phyloP scores from a whole-genome alignment of 2,797 vertebrate species.

The Crotalus adamanteus region DNA sequence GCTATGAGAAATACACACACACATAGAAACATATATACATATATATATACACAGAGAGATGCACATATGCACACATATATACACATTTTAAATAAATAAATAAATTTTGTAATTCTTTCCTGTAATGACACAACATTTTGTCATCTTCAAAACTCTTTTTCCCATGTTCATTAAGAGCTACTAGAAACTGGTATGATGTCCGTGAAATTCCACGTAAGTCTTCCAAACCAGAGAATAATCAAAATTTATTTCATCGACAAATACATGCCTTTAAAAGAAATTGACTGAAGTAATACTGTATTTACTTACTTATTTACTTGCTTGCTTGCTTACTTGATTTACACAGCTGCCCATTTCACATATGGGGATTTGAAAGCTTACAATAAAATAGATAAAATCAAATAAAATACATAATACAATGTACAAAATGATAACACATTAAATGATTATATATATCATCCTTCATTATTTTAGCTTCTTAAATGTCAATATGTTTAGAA shows the following conservation, averaged over 20 bases:
- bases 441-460: not conserved
- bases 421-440: not conserved
- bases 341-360: not conserved
- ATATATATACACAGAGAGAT: not conserved
- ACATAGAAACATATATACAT: not conserved
- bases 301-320: not conserved
- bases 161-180: not conserved
- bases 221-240: not conserved
- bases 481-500: not conserved
- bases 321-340: not conserved
- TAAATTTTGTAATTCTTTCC: not conserved
- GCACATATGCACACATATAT: not conserved
- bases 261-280: not conserved
- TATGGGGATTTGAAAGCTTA: not conserved
- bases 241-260: not conserved
- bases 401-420: not conserved
- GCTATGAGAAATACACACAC: not conserved
- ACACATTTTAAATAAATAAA: not conserved
- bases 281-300: not conserved
- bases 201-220: not conserved
- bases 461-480: not conserved
- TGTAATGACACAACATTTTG: not conserved
- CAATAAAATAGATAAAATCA: not conserved
- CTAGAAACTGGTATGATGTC: not conserved
- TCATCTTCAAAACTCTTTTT: not conserved